Conservation (phyloP, 92 coral and sea anemone species). For the Phymanthus crucifer region DNA sequence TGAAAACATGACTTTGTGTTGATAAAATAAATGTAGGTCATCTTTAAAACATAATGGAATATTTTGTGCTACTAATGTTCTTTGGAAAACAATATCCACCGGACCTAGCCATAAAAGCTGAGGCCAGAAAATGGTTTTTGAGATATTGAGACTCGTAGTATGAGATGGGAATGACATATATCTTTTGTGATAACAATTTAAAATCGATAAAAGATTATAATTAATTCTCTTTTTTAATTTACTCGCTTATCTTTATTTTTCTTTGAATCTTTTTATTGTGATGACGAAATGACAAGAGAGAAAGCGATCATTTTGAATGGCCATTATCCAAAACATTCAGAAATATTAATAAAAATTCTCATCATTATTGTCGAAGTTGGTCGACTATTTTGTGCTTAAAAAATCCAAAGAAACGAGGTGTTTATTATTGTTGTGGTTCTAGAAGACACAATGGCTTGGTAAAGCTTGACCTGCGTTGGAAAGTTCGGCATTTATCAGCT, state of each 20-base stretch:
- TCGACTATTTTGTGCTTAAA: too few relatives aligned
- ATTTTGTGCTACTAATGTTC: background rate
- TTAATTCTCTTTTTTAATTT: background rate
- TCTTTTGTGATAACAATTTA: background rate
- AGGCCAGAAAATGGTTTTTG: background rate
- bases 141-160: background rate
- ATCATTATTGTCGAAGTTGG: too few relatives aligned
- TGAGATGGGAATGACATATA: too few relatives aligned
- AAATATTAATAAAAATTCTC: too few relatives aligned
- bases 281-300: too few relatives aligned
- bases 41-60: background rate
- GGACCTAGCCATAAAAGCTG: background rate
- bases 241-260: background rate
- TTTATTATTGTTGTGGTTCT: background rate
- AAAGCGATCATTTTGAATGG: too few relatives aligned
- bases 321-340: too few relatives aligned
- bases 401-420: background rate
- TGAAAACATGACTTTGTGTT: background rate
- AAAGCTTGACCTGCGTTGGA: conserved; percentile 7
- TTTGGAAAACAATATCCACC: background rate
- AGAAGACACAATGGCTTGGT: background rate
- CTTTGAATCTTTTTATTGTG: too few relatives aligned
- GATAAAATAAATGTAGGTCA: background rate
- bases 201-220: background rate
- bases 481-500: background rate